Base-by-base conservation (phyloP, 2,797 vertebrate genomes). In the Bradypodion ventrale region DNA sequence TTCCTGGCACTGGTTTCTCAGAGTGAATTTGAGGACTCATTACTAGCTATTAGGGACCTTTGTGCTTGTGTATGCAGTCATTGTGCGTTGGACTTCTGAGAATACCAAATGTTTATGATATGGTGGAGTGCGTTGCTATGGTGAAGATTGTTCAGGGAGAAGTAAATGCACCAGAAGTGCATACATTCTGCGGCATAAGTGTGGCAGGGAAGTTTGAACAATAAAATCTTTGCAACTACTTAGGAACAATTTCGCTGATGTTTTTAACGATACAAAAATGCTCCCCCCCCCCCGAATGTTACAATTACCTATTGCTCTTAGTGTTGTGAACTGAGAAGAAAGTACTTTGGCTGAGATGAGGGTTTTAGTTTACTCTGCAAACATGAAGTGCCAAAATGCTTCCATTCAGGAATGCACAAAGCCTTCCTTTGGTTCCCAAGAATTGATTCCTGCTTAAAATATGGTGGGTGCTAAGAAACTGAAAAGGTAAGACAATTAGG, bases 221-320 rank as follows among this genome's bases (percentile, higher is more conserved):
- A 69, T 89, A 82, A 86, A 68, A 79, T 90, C 80, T 86, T 85
- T 65, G 29, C 70, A 85, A 77, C 89, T 88, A 87, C 89, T 93
- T 88, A 88, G 76, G 76, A 91, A 88, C 86, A 87, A 91, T 93
- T 94, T 87, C 82, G 60, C 78, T 32, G 63, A 21, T 86, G 88
- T 89, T 90, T 93, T 89, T 89, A 68, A 83, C 68, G 87, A 66
- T 88, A 49, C 35, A 83, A 56, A n/a, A 89, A 83, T 68, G 35
- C n/a, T 46, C 87, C 66, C 83, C 89, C 82, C 85, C 29, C 63
- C 83, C 80, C 91, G 87, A 86, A 62, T 21, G 46, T 60, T 87
- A 82, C 75, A 88, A 91, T 93, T 93, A 85, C 76, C 68, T 80
- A 85, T 87, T 89, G 81, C 88, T 93, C 85, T 93, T 93, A 92